Base-by-base conservation (phyloP, 2,888 invertebrate species). In the Sphinx pinastri region DNA sequence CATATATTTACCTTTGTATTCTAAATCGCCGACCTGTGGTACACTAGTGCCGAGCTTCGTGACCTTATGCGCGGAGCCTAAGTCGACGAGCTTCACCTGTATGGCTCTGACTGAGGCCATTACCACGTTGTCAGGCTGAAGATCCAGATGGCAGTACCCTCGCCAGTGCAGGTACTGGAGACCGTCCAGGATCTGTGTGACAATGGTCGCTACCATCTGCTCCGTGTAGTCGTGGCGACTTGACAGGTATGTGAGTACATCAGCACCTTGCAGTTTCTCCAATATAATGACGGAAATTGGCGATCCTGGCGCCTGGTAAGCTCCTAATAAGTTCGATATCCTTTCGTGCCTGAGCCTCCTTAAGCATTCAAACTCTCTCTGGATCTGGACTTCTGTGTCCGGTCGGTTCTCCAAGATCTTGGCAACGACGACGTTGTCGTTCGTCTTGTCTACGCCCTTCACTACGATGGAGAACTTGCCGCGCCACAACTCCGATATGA, bases 101-200 rank as follows among this genome's bases (percentile, higher is more conserved):
- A 97, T 95, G 0, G 97, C 96, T 76, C 98, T 94, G 16, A 98
- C 96, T 0, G 97, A 96, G 0, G 97, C 96, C 97, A 99, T 98
- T 4, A 99, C 98, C 38, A 99, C 95, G 88, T 99, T 99, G 85
- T 99, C 98, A 0, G 99, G 99, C 88, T 99, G 98, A 67, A 99
- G 94, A 87, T 99, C 97, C 73, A 99, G 91, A 87, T 98, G 98
- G 78, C 97, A 97, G 77, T 96, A 96, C 3, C 98, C 98, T 80
- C 98, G 95, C 97, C 99, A 99, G 89, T 99, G 99, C 57, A 99
- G 93, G 88, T 99, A 99, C 89, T 99, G 99, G 0, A 99, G 92
- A 0, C 96, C 99, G 83, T 99, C 98, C 71, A 98, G 90, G 0
- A 98, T 92, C 93, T 99, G 99, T 3, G 96, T 95, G 58, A 99